phyloP scores from a whole-genome alignment of 2,113 vertebrate species.

The Heterochromis multidens region DNA sequence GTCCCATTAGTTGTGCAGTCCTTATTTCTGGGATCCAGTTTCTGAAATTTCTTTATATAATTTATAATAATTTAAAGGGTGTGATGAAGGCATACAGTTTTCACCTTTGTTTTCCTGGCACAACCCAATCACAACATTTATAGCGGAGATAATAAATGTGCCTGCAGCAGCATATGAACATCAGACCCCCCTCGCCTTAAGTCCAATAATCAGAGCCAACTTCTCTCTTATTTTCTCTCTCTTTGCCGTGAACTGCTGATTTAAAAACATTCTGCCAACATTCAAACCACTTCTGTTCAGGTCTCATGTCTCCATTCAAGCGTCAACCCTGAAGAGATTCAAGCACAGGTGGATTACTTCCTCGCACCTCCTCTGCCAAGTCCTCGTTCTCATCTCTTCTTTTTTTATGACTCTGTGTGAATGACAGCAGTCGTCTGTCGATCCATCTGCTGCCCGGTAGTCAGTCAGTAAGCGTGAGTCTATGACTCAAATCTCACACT shows the following conservation, averaged over 20 bases:
- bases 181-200: accelerated
- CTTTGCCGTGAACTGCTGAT: not conserved
- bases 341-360: not conserved
- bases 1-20: too few species aligned
- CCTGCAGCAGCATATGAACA: too few species aligned
- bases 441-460: not conserved
- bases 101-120: not conserved
- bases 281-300: not conserved
- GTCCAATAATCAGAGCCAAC: not conserved
- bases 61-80: too few species aligned
- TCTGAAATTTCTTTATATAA: accelerated
- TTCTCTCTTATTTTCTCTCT: accelerated
- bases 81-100: not conserved
- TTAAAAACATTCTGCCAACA: accelerated
- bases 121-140: not conserved
- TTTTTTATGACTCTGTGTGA: not conserved
- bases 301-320: not conserved
- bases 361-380: not conserved
- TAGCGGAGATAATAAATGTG: too few species aligned
- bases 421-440: not conserved
- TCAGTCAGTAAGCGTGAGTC: not conserved
- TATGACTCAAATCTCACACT: not conserved
- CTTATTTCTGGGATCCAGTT: too few species aligned
- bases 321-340: accelerated
- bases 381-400: not conserved